phyloP scores from a whole-genome alignment of 2,797 vertebrate genomes.

The Pipistrellus nathusii region DNA sequence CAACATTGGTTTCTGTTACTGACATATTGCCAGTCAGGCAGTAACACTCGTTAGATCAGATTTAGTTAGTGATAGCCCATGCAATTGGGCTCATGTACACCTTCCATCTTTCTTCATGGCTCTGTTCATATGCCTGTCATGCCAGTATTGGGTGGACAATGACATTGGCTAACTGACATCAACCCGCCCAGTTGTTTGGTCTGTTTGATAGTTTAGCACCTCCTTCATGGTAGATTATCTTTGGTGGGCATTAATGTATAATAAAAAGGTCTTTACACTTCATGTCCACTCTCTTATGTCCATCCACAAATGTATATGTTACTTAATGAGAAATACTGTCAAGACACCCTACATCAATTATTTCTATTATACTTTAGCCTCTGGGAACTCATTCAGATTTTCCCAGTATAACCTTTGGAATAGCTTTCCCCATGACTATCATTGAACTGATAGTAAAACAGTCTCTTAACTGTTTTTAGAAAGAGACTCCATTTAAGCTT shows the following conservation, averaged over 20 bases:
- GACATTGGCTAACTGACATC: background rate
- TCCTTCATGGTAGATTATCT: background rate
- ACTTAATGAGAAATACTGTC: background rate
- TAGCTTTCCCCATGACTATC: background rate
- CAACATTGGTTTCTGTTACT: background rate
- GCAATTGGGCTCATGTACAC: background rate
- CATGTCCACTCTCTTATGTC: background rate
- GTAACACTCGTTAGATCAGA: background rate
- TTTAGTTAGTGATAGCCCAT: background rate
- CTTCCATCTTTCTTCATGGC: background rate
- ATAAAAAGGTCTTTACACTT: slow-evolving; percentile 7
- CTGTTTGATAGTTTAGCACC: background rate
- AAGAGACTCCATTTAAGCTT: slow-evolving; percentile 43
- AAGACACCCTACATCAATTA: slow-evolving; percentile 2
- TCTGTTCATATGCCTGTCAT: background rate
- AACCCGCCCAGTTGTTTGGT: background rate
- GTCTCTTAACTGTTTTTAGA: slow-evolving; percentile 37
- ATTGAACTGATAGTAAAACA: background rate
- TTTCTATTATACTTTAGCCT: slow-evolving; percentile 29
- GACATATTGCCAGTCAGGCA: background rate
- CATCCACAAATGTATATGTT: background rate
- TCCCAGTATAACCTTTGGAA: background rate
- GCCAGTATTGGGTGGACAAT: background rate
- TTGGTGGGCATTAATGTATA: background rate
- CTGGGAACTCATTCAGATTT: background rate